These are phyloP conservation scores for Aratinga solstitialis DNA, from an alignment of 2,797 vertebrate genomes.

Conservation along the genomic window DNA sequence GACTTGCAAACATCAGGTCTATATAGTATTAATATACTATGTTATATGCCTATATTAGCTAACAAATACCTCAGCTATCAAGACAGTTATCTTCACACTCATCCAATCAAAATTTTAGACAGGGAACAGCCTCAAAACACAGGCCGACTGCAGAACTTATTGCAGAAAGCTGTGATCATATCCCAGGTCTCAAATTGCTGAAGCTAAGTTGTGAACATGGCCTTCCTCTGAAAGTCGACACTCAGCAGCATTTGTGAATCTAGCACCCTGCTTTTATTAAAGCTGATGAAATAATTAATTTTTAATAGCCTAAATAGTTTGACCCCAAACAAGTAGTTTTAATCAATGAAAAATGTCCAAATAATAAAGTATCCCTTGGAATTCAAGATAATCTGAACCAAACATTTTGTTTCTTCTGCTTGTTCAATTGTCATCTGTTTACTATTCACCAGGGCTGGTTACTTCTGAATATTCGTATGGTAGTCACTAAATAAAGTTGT, in stretches of 20 bases:
- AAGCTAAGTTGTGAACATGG: background rate
- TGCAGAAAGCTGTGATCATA: background rate
- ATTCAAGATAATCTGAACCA: background rate
- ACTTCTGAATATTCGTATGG: background rate
- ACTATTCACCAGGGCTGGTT: background rate
- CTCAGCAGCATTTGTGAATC: background rate
- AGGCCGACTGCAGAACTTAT: background rate
- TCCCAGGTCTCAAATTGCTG: background rate
- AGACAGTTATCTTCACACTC: background rate
- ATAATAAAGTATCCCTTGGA: background rate
- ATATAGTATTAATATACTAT: background rate
- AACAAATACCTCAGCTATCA: background rate
- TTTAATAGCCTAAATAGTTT: background rate
- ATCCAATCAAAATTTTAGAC: background rate
- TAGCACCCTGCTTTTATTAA: background rate
- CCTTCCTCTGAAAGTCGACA: background rate
- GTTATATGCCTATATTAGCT: background rate
- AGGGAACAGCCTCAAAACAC: background rate
- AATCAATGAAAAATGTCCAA: background rate
- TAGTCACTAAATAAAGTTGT: background rate
- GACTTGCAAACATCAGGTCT: background rate
- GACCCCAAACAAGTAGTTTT: background rate
- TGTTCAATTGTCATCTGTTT: background rate
- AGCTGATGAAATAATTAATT: background rate
- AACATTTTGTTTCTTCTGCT: background rate